Evolutionary conservation across 2,113 vertebrate species (phyloP), one percentile per base, ranked within the genome.

Genomic region (Notarius quadriscutis): DNA sequence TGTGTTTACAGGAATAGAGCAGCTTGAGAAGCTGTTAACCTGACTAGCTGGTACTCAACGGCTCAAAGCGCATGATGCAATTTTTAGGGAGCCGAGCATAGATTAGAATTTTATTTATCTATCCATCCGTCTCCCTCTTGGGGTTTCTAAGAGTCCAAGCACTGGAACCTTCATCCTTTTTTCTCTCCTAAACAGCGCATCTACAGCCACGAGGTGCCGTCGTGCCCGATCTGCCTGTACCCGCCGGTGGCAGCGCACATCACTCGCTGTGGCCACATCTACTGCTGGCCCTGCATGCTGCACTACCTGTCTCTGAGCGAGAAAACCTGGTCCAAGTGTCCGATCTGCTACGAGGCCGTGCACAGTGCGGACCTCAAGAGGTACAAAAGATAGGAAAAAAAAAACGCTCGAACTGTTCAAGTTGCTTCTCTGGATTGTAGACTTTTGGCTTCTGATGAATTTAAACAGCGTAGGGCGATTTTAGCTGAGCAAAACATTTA

Each of bases 211-310:
- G 98, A 99, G 94, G 97, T 99, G 92, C 98, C 98, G 48, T 99
- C 98, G 11, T 99, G 98, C 92, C 98, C 98, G 14, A 99, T 99
- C 92, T 99, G 98, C 93, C 96, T 99, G 80, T 99, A 98, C 91
- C 97, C 98, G 62, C 98, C 98, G 0, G 94, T 98, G 0, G 97
- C 97, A 34, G 98, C 98, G 51, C 98, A 97, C 95, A 99, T 99
- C 92, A 99, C 98, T 0, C 97, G 96, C 78, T 99, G 98, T 51
- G 98, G 98, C 71, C 98, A 99, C 92, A 99, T 99, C 93, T 99
- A 98, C 90, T 99, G 98, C 91, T 99, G 98, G 98, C 95, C 97
- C 0, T 99, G 98, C 92, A 99, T 99, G 93, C 95, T 99, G 92
- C 98, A 99, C 93, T 99, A 98, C 92, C 95, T 99, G 87, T 98